phyloP scores from a whole-genome alignment of 1,140 invertebrate species.

The Sinonovacula constricta region DNA sequence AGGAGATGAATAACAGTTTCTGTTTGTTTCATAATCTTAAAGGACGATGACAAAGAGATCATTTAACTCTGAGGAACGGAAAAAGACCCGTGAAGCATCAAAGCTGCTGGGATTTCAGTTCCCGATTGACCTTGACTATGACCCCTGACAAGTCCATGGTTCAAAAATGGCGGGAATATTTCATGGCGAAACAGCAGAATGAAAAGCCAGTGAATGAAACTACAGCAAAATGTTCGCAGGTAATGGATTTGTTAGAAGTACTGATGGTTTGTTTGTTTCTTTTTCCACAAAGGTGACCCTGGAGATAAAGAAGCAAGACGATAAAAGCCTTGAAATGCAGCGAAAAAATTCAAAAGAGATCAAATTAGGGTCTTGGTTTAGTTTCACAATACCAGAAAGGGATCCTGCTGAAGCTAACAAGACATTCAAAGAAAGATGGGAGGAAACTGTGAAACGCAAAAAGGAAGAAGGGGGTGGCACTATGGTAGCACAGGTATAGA shows the following conservation, averaged over 20 bases:
- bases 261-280: background rate
- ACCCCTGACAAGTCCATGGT: background rate
- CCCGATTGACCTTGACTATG: background rate
- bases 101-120: background rate
- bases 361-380: constrained; percentile 26
- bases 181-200: background rate
- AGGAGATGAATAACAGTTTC: no score
- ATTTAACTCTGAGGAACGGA: no score
- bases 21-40: background rate
- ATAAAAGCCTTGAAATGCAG: background rate
- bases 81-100: no score
- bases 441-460: background rate
- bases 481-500: no score
- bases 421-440: constrained; percentile 24
- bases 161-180: background rate
- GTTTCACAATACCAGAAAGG: background rate
- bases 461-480: background rate
- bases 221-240: no score
- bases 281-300: background rate
- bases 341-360: background rate
- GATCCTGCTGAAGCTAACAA: background rate
- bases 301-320: background rate
- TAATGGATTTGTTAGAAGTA: background rate
- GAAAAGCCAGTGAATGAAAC: no score
- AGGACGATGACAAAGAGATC: background rate